Evolutionary conservation across 1,140 invertebrate species (phyloP).

Genomic region (Caenorhabditis tropicalis): DNA sequence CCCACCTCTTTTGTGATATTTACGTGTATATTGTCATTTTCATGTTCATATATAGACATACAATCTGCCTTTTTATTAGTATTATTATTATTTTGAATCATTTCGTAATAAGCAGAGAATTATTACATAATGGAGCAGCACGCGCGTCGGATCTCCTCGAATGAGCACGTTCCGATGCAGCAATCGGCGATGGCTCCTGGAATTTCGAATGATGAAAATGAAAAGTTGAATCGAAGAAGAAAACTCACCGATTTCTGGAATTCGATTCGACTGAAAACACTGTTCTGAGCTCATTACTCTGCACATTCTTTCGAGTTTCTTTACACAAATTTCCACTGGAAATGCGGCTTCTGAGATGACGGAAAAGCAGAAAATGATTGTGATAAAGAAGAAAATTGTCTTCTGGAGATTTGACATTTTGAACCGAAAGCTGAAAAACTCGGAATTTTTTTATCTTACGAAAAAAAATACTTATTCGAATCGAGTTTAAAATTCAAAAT

Average conservation of each 20-base stretch:
- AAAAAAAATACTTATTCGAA: no score
- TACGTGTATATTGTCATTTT: not conserved
- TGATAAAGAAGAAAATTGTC: not conserved
- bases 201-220: not conserved
- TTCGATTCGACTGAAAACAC: not conserved
- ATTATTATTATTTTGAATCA: not conserved
- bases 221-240: not conserved
- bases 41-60: not conserved
- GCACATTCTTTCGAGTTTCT: slow-evolving; percentile 17
- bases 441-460: no score
- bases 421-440: not conserved
- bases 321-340: not conserved
- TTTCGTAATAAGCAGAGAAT: not conserved
- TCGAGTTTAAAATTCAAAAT: no score
- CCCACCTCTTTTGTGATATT: not conserved
- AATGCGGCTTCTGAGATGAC: not conserved
- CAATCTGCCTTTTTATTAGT: not conserved
- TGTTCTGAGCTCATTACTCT: not conserved
- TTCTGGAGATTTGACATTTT: not conserved
- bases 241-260: not conserved
- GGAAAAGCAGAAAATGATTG: not conserved
- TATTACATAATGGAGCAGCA: not conserved
- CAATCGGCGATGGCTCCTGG: not conserved
- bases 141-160: not conserved
- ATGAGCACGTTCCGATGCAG: slow-evolving; percentile 10